Evolutionary conservation across 2,113 vertebrate species (phyloP).

Genomic region (Rhegmatorhina hoffmannsi): DNA sequence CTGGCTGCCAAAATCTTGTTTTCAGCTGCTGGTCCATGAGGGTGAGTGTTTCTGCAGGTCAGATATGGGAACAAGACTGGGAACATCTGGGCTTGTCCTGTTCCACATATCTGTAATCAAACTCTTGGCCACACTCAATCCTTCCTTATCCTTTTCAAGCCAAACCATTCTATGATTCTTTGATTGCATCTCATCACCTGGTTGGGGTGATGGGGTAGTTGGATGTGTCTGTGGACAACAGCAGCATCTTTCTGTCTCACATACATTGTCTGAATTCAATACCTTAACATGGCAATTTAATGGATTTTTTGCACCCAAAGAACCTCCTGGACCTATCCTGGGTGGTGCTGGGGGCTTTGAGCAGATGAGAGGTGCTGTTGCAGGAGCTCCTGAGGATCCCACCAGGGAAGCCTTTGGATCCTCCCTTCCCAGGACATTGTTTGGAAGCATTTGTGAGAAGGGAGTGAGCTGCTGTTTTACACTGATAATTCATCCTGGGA

Average conservation of each 20-base stretch:
- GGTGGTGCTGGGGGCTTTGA: neutral
- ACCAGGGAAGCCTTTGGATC: neutral
- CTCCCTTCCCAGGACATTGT: neutral
- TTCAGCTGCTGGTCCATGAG: neutral
- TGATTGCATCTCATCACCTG: neutral
- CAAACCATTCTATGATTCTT: neutral
- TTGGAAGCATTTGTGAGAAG: constrained; percentile 18
- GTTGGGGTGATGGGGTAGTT: neutral
- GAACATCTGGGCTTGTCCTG: neutral
- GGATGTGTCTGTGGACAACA: neutral
- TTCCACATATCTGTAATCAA: neutral
- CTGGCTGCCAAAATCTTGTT: neutral
- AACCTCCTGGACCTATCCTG: fast-evolving
- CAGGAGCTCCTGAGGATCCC: neutral
- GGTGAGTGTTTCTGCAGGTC: neutral
- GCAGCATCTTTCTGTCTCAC: neutral
- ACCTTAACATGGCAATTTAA: neutral
- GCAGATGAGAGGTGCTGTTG: neutral
- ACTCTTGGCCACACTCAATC: fast-evolving
- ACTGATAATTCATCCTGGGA: constrained; percentile 38
- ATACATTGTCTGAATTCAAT: fast-evolving
- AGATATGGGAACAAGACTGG: fast-evolving
- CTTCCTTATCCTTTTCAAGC: neutral
- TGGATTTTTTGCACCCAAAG: neutral
- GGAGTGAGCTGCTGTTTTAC: neutral